A percentile compares a stretch with the other conserved stretches of the same genome.
phyloP scores from a whole-genome alignment of 2,888 invertebrate genomes.

The Drosophila borealis region DNA sequence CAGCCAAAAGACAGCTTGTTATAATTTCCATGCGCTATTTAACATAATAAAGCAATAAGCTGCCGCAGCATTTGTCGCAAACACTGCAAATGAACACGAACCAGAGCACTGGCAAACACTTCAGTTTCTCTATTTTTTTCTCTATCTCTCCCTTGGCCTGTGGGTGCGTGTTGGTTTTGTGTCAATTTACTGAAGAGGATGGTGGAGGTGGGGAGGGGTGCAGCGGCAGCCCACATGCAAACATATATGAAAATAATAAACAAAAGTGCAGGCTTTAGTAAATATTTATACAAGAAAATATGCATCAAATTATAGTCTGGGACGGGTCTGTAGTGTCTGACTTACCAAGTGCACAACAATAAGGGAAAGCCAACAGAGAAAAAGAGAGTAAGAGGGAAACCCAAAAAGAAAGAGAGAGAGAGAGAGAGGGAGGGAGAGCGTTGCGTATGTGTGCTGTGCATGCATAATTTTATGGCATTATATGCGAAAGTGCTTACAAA shows the following conservation, averaged over 20 bases:
- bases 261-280: constrained; percentile 62
- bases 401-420: not conserved
- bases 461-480: constrained; percentile 35
- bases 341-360: constrained; percentile 11
- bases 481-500: constrained; percentile 17
- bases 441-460: constrained; percentile 24
- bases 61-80: constrained; percentile 49
- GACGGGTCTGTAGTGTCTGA: constrained; percentile 26
- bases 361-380: constrained; percentile 1
- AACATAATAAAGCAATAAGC: constrained; percentile 78
- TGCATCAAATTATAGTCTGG: constrained; percentile 52
- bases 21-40: constrained; percentile 78
- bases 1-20: constrained; percentile 63
- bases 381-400: constrained; percentile 23
- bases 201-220: not conserved
- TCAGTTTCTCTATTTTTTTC: constrained; percentile 20
- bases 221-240: constrained; percentile 14
- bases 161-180: constrained; percentile 53
- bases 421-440: not conserved
- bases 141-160: not conserved
- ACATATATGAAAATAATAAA: constrained; percentile 52
- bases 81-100: constrained; percentile 13
- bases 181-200: constrained; percentile 55
- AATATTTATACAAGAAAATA: constrained; percentile 68
- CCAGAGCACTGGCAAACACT: constrained; percentile 44